phyloP scores from a whole-genome alignment of 2,113 vertebrate species.

The Embiotoca jacksoni region DNA sequence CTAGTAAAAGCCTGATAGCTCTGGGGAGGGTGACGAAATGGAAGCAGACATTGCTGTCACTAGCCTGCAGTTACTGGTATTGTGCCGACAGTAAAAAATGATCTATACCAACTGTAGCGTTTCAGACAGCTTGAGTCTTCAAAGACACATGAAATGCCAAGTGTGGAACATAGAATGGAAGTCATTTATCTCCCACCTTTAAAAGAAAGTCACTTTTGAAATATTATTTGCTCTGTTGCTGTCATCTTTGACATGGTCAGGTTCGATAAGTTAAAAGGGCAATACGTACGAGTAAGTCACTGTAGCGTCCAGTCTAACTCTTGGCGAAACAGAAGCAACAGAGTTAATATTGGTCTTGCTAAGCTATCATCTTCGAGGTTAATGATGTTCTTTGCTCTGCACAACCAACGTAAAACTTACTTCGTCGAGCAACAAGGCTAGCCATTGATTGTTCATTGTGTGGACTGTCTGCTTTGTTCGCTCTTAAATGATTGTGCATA shows the following conservation, averaged over 20 bases:
- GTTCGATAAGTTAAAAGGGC: background rate
- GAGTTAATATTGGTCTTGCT: too few species aligned
- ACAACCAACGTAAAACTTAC: too few species aligned
- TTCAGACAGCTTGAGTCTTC: conserved; percentile 54
- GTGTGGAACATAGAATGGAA: conserved; percentile 14
- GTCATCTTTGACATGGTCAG: background rate
- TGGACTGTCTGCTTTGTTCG: too few species aligned
- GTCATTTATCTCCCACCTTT: conserved; percentile 19
- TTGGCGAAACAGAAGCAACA: too few species aligned
- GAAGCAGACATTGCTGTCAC: conserved; percentile 48
- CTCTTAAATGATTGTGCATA: too few species aligned
- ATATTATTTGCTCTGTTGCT: conserved; percentile 19
- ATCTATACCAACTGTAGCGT: conserved; percentile 58
- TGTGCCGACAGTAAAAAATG: conserved; percentile 64
- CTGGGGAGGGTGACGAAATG: conserved; percentile 45
- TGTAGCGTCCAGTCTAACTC: too few species aligned
- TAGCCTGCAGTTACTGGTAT: conserved; percentile 55
- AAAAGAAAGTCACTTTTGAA: conserved; percentile 33
- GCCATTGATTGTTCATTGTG: too few species aligned
- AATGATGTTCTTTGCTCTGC: too few species aligned
- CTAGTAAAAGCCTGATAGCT: conserved; percentile 60
- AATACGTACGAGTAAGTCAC: too few species aligned
- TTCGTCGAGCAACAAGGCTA: too few species aligned
- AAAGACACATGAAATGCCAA: conserved; percentile 41
- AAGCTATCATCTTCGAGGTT: too few species aligned